Percentiles rank a stretch among this genome's conserved stretches.
These are phyloP conservation scores for Lepus timidus DNA, from an alignment of 2,113 vertebrate genomes.

Conservation along the genomic window DNA sequence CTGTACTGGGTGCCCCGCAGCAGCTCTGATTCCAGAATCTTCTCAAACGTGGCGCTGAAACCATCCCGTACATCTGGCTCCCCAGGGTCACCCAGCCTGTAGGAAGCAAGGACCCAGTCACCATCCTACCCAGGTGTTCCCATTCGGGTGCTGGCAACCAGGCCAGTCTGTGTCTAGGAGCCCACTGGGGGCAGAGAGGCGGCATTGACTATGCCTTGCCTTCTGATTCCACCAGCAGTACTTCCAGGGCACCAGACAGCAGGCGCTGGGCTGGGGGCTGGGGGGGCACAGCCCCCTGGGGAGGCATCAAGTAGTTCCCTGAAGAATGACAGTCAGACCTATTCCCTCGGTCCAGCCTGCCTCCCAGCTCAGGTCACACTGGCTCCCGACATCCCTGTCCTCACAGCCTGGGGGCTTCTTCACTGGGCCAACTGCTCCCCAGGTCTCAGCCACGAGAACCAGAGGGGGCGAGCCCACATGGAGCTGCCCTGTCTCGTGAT, in stretches of 20 bases:
- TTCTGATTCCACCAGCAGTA: not conserved
- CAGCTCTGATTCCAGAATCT: conserved; percentile 97
- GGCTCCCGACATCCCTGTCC: not conserved
- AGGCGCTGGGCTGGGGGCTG: not conserved
- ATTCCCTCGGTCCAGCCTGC: not conserved
- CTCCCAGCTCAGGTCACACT: not conserved
- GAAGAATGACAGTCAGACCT: not conserved
- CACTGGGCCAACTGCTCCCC: not conserved
- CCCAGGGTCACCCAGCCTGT: conserved; percentile 57
- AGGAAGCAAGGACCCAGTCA: conserved; percentile 32
- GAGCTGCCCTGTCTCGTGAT: not conserved
- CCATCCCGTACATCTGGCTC: conserved; percentile 92
- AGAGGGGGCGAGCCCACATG: not conserved
- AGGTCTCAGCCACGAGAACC: not conserved
- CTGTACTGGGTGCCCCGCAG: conserved; percentile 97
- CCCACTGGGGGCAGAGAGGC: not conserved
- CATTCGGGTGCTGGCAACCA: not conserved
- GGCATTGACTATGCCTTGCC: not conserved
- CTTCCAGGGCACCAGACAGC: not conserved
- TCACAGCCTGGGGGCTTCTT: not conserved
- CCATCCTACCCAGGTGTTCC: not conserved
- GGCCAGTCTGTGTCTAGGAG: not conserved
- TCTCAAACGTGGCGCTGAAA: conserved; percentile 97
- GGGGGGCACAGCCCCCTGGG: not conserved
- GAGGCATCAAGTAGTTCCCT: not conserved